Evolutionary conservation across 2,797 vertebrate species (phyloP), one percentile per base, ranked within the genome.

Genomic region (Gymnothorax javanicus): DNA sequence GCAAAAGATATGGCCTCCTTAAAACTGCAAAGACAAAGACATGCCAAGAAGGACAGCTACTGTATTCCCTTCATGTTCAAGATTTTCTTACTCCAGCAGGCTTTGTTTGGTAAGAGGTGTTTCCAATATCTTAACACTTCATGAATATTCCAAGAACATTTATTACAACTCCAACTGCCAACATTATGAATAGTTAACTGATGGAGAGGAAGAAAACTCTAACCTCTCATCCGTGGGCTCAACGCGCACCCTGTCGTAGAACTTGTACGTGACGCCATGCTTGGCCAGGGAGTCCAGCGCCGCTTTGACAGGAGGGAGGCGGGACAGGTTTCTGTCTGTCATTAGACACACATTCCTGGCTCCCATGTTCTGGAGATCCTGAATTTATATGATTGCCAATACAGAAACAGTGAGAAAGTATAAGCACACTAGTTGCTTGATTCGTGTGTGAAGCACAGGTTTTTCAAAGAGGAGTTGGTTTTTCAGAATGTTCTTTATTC

Each of bases 201-300:
- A 91, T 69, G 60, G 60, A 91, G 91, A 33, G 87, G 87, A 91
- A 82, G 17, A 0, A 3, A 13, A 50, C 7, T 13, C 33, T 83
- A 93, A 99, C 98, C 98, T 99, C 88, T 91, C 86, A 87, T 99
- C 97, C 0, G 97, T 98, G 11, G 98, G 98, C 87, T 99, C 98
- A 90, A 99, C 97, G 0, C 96, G 95, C 17, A 99, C 97, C 0
- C 90, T 89, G 83, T 98, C 96, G 56, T 97, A 99, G 33, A 98
- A 92, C 79, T 95, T 93, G 93, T 96, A 98, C 43, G 90, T 92
- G 86, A 99, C 92, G 17, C 94, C 86, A 20, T 93, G 93, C 89
- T 93, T 93, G 77, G 91, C 84, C 59, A 99, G 93, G 56, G 98
- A 99, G 90, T 98, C 95, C 88, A 99, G 82, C 9, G 96, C 97